Percentiles rank a stretch among this genome's conserved stretches.
phyloP scores from a whole-genome alignment of 2,888 invertebrate species.

The Bellardia pandia region DNA sequence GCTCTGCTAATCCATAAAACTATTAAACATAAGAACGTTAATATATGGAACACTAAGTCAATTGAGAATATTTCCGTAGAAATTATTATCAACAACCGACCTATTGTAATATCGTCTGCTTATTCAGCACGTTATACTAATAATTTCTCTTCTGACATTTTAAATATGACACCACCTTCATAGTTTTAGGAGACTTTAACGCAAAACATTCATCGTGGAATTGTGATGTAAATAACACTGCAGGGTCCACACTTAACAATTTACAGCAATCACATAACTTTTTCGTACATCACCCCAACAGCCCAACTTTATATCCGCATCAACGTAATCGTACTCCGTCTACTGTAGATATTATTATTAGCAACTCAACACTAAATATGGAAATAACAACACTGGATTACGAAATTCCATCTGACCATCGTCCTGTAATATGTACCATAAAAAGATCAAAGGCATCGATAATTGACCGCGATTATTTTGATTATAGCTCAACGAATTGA shows the following conservation, averaged over 20 bases:
- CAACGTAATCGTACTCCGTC: not conserved
- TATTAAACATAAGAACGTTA: slow-evolving; percentile 2
- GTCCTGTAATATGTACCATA: slow-evolving; percentile 24
- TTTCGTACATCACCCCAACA: slow-evolving; percentile 2
- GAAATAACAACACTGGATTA: slow-evolving; percentile 5
- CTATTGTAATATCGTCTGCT: not conserved
- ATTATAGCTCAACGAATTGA: not conserved
- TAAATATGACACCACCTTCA: slow-evolving; percentile 1
- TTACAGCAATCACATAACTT: slow-evolving; percentile 22
- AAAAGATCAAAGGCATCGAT: slow-evolving; percentile 10
- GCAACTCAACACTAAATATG: slow-evolving; percentile 5
- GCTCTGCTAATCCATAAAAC: slow-evolving; percentile 28
- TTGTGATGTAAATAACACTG: slow-evolving; percentile 2
- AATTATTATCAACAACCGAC: slow-evolving; percentile 19
- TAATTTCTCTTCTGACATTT: no score
- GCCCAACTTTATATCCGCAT: slow-evolving; percentile 9
- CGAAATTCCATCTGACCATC: slow-evolving; percentile 29
- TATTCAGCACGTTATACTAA: no score
- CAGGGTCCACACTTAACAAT: slow-evolving; percentile 17
- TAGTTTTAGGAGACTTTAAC: slow-evolving; percentile 13
- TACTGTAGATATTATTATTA: slow-evolving; percentile 18
- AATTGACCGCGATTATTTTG: not conserved
- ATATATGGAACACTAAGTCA: not conserved
- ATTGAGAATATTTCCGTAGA: slow-evolving; percentile 47
- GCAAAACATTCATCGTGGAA: slow-evolving; percentile 23